Evolutionary conservation across 2,888 invertebrate genomes (phyloP).

Genomic region (Lottia scabra): DNA sequence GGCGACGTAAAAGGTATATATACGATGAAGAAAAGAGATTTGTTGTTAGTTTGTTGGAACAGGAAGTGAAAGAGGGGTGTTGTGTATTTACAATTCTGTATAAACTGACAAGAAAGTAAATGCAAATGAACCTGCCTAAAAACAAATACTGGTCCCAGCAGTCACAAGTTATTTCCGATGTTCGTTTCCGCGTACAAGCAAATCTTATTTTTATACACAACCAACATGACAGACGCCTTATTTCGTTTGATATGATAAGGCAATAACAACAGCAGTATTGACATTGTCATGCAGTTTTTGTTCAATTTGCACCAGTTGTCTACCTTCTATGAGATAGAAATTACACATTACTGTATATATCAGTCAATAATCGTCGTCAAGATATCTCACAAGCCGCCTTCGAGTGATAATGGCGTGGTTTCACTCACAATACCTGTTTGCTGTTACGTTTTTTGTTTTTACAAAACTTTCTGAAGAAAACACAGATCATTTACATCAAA

Average conservation of each 20-base stretch:
- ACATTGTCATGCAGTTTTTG: not conserved
- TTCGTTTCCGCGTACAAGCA: conserved; percentile 4
- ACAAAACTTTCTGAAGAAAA: too few relatives aligned
- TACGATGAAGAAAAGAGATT: too few relatives aligned
- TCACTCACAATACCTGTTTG: too few relatives aligned
- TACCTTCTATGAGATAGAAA: too few relatives aligned
- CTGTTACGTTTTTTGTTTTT: too few relatives aligned
- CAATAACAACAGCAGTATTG: not conserved
- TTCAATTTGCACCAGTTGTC: too few relatives aligned
- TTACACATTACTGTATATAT: too few relatives aligned
- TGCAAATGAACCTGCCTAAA: not conserved
- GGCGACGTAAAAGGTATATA: too few relatives aligned
- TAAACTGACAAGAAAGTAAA: conserved; percentile 7
- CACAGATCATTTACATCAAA: too few relatives aligned
- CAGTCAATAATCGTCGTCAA: too few relatives aligned
- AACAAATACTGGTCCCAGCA: not conserved
- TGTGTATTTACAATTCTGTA: not conserved
- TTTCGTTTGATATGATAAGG: conserved; percentile 2
- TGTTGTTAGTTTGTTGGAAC: not conserved
- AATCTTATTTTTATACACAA: conserved; percentile 1
- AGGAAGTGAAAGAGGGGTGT: not conserved
- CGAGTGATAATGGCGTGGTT: too few relatives aligned
- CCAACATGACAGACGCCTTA: not conserved
- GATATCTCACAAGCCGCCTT: too few relatives aligned
- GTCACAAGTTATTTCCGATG: conserved; percentile 6